A percentile compares a stretch with the other conserved stretches of the same genome.
These are phyloP conservation scores for Brachypteracias leptosomus DNA, from an alignment of 2,113 vertebrate species.

Conservation along the genomic window DNA sequence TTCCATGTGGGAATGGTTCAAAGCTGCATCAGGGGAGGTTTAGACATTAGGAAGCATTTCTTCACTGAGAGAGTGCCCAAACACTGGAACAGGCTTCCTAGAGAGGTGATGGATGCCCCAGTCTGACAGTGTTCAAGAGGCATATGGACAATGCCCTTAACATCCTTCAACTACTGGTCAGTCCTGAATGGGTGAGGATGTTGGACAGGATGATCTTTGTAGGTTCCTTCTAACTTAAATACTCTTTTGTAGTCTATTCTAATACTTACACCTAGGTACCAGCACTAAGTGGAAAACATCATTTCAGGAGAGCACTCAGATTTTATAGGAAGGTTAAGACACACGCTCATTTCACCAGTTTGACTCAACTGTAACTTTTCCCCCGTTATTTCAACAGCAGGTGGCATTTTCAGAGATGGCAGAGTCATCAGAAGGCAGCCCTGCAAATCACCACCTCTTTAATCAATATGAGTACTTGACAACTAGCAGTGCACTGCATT, in stretches of 20 bases:
- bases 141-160: too few relatives aligned
- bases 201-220: rapidly evolving
- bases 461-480: too few relatives aligned
- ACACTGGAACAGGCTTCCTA: too few relatives aligned
- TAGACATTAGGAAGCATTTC: not conserved
- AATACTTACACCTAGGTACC: not conserved
- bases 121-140: too few relatives aligned
- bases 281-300: not conserved
- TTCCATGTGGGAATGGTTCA: not conserved
- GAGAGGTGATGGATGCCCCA: too few relatives aligned
- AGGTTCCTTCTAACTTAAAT: not conserved
- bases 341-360: not conserved
- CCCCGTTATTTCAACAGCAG: not conserved
- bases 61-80: too few relatives aligned
- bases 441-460: too few relatives aligned
- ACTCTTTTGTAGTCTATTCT: not conserved
- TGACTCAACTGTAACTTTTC: not conserved
- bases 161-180: too few relatives aligned
- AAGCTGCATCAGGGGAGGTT: not conserved
- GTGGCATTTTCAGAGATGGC: not conserved
- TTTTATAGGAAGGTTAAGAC: not conserved
- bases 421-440: not conserved
- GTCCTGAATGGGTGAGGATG: too few relatives aligned
- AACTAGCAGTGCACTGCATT: too few relatives aligned
- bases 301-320: not conserved